Base-by-base conservation (phyloP, 2,888 invertebrate genomes). In the Scrobipalpa atriplicella region DNA sequence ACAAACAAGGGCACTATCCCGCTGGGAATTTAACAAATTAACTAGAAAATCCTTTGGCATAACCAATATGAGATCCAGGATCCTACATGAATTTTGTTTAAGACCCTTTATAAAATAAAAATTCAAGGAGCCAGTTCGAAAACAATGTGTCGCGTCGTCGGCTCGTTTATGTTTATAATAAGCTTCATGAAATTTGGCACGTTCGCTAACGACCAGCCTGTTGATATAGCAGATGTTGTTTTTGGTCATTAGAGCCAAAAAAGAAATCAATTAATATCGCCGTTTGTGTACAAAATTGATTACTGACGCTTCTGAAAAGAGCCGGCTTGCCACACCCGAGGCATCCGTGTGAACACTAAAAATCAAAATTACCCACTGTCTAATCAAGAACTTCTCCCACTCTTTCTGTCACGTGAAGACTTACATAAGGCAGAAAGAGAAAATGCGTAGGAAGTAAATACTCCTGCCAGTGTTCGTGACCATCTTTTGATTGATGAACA, bases 241-340 rank as follows among this genome's bases (percentile, higher is more conserved):
- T 86, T 86, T 83, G 84, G 84, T 90, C 88, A 87, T 91, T 91
- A 90, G 81, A 81, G 78, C 78, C 84, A 89, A 69, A 84, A 85
- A 91, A 56, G 54, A 56, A 91, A 87, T 85, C 87, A 87, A 90
- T 90, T 90, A 90, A 86, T 86, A 85, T 84, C 86, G 79, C 83
- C 80, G 86, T 90, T 90, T 92, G 90, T 90, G 86, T 87, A 89
- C 81, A 89, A 91, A 92, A 92, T 92, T 91, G 91, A 92, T 92
- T 90, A 92, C 83, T 73, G 67, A 74, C 75, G 88, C 90, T 91
- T 89, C 92, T 88, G 89, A 90, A 89, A 87, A 83, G 84, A 77
- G 82, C 87, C 87, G 85, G 81, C 84, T 73, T 78, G 74, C 78
- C 78, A 77, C 78, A 79, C 83, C 83, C 77, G 76, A 80, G 83